Percentiles rank a stretch among this genome's conserved stretches.
phyloP scores from a whole-genome alignment of 1,140 invertebrate genomes.

The Archegozetes longisetosus region DNA sequence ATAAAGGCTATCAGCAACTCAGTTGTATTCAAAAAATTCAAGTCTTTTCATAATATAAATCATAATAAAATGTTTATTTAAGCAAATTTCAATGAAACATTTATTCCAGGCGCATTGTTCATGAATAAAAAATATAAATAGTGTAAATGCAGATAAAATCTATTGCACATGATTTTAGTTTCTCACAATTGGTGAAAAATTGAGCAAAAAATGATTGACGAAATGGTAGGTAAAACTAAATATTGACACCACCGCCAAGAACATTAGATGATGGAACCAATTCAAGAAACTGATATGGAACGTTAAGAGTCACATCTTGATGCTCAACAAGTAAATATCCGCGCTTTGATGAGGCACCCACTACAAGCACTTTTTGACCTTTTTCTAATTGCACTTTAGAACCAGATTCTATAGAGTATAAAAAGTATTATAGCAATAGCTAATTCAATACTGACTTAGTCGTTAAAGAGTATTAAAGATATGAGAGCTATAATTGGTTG shows the following conservation, averaged over 20 bases:
- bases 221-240: no score
- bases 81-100: no score
- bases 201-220: no score
- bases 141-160: no score
- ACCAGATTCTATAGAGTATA: conserved; percentile 39
- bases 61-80: no score
- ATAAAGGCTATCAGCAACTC: no score
- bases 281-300: conserved; percentile 72
- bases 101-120: no score
- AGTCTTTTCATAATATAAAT: no score
- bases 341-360: conserved; percentile 56
- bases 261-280: conserved; percentile 25
- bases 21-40: no score
- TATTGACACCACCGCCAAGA: background rate
- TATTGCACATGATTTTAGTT: no score
- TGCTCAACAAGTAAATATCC: conserved; percentile 69
- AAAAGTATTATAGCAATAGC: conserved; percentile 10
- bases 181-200: no score
- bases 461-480: background rate
- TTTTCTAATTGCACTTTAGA: conserved; percentile 47
- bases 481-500: background rate
- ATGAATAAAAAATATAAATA: no score
- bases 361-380: conserved; percentile 62
- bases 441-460: background rate
- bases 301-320: conserved; percentile 43